Evolutionary conservation across 2,888 invertebrate species (phyloP), one percentile per base, ranked within the genome.

Genomic region (Camptogramma bilineatum): DNA sequence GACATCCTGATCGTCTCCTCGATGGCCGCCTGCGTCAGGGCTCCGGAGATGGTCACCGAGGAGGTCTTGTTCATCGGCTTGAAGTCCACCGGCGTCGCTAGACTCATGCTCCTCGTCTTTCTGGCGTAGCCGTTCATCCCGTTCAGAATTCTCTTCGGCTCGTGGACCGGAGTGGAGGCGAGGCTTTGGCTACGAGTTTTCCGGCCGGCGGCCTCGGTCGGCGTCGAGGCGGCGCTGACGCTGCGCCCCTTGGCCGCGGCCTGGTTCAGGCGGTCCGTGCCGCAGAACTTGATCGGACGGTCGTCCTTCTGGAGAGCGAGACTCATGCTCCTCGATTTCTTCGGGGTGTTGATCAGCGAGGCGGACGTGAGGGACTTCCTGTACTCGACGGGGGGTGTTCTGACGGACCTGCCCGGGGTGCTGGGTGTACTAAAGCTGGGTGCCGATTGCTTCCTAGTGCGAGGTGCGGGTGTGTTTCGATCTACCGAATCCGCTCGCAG

Each of bases 1-100:
- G 92, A 90, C 65, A 87, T 85, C 0, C 91, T 69, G 73, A 93
- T 90, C 75, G 90, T 91, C 76, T 91, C 92, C 73, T 93, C 93
- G 53, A 93, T 93, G 70, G 91, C 90, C 62, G 93, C 92, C 71
- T 93, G 91, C 70, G 93, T 92, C 68, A 93, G 74, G 24, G 85
- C 85, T 2, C 86, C 87, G 52, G 68, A 64, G n/a, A 76, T 63
- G 8, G 75, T 78, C 52, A 85, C 77, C 0, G 90, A 89, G 5
- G 78, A 70, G 64, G 82, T 86, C 64, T 85, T 86, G 55, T 79
- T 78, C 28, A 87, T 62, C n/a, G 87, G 83, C 59, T 78, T 83
- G 5, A 84, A 77, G 48, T 83, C 88, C 0, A 69, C 69, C 1
- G 86, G 75, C 65, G 77, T 72, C 10, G 90, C 91, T 42, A 93